Conservation (phyloP, 1,140 invertebrate genomes). For the Diabrotica undecimpunctata region DNA sequence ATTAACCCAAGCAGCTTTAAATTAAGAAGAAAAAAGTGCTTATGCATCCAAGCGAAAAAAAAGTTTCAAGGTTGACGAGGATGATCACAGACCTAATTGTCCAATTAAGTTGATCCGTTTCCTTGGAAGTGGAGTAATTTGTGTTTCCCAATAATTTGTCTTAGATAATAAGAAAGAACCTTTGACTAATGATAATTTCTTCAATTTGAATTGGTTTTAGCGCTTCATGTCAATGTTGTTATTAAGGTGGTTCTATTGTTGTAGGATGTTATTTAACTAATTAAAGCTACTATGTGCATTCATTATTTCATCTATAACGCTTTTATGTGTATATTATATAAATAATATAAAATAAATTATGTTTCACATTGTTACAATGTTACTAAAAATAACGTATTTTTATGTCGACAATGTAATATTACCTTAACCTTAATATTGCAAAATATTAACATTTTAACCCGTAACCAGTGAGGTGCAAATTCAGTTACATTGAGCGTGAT, state of each 20-base stretch:
- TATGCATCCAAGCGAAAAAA: conserved; percentile 1
- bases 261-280: not conserved
- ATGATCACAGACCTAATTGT: conserved; percentile 7
- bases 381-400: no score
- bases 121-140: conserved; percentile 12
- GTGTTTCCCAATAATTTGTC: conserved; percentile 1
- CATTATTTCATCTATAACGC: no score
- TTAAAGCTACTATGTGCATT: not conserved
- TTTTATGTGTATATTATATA: no score
- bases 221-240: not conserved
- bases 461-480: no score
- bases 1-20: no score
- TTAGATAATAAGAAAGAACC: not conserved
- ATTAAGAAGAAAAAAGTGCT: no score
- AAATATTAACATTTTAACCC: no score
- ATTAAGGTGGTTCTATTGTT: conserved; percentile 6
- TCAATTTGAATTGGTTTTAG: not conserved
- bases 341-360: no score
- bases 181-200: not conserved
- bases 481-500: no score
- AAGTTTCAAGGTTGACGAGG: conserved; percentile 10
- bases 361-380: no score
- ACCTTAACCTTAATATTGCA: no score
- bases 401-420: no score
- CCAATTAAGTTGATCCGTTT: conserved; percentile 13